A percentile compares a stretch with the other conserved stretches of the same genome.
These are phyloP conservation scores for Thamnaconus septentrionalis DNA, from an alignment of 2,113 vertebrate species.

Conservation along the genomic window DNA sequence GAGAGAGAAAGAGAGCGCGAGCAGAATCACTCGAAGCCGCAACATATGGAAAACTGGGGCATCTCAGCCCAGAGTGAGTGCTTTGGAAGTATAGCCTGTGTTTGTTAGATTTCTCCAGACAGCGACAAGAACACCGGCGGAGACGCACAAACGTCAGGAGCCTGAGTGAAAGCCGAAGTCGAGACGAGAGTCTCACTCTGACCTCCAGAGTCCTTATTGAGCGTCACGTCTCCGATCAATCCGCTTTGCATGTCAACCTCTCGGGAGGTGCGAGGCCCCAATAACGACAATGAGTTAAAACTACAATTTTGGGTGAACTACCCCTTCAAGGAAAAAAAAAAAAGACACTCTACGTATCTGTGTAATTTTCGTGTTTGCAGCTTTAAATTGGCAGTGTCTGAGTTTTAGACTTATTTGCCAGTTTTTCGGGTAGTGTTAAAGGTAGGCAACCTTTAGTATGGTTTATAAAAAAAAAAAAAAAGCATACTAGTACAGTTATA, in stretches of 20 bases:
- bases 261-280: background rate
- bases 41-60: constrained; percentile 48
- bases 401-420: too few relatives aligned
- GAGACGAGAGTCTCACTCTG: constrained; percentile 1
- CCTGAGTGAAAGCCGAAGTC: too few relatives aligned
- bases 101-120: constrained; percentile 37
- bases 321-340: too few relatives aligned
- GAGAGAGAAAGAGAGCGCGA: constrained; percentile 47
- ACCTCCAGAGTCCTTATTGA: background rate
- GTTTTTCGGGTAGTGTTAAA: too few relatives aligned
- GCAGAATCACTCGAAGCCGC: constrained; percentile 37
- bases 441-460: too few relatives aligned
- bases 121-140: constrained; percentile 15
- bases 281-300: background rate
- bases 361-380: too few relatives aligned
- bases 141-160: constrained; percentile 1
- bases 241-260: background rate
- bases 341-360: too few relatives aligned
- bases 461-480: too few relatives aligned
- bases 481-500: too few relatives aligned
- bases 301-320: too few relatives aligned
- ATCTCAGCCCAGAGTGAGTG: constrained; percentile 27
- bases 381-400: too few relatives aligned
- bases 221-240: background rate
- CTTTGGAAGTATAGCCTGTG: constrained; percentile 14